phyloP scores from a whole-genome alignment of 2,888 invertebrate genomes.

The Lottia scabra region DNA sequence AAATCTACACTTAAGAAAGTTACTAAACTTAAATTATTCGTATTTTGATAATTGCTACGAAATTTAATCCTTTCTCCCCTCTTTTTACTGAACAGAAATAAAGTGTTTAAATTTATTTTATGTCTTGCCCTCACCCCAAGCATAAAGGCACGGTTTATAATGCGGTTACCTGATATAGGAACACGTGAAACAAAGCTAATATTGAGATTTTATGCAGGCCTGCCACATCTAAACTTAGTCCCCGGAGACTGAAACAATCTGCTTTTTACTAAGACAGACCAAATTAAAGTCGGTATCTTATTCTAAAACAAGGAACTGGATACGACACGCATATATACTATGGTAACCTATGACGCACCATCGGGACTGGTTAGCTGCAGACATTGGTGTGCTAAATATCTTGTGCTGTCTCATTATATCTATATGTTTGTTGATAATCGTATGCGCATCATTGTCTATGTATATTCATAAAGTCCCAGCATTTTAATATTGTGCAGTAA shows the following conservation, averaged over 20 bases:
- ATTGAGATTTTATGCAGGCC: background rate
- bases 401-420: too few relatives aligned
- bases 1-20: background rate
- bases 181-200: conserved; percentile 1
- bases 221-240: background rate
- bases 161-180: background rate
- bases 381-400: too few relatives aligned
- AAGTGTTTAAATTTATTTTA: background rate
- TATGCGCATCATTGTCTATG: too few relatives aligned
- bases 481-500: too few relatives aligned
- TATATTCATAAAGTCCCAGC: too few relatives aligned
- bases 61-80: background rate
- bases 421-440: too few relatives aligned
- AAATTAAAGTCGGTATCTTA: background rate
- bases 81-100: background rate
- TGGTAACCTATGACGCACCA: too few relatives aligned
- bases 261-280: background rate
- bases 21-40: background rate
- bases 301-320: background rate
- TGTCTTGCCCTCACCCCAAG: background rate
- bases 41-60: background rate
- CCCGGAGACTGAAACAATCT: conserved; percentile 1
- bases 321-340: background rate
- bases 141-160: background rate
- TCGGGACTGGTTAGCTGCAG: too few relatives aligned